Evolutionary conservation across 2,888 invertebrate genomes (phyloP).

Genomic region (Drosophila quinaria): DNA sequence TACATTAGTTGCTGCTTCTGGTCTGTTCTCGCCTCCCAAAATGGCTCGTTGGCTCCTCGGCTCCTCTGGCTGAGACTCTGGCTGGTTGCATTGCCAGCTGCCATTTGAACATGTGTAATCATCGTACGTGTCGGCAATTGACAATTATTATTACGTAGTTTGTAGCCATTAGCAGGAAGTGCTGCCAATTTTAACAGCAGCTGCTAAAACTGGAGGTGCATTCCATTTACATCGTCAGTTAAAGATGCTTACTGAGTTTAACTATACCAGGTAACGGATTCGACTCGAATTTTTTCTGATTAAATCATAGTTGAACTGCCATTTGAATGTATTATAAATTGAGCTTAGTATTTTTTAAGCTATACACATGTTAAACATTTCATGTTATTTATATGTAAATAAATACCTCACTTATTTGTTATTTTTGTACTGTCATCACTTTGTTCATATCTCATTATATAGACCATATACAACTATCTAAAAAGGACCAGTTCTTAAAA

Average conservation of each 20-base stretch:
- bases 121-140: conserved; percentile 80
- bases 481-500: no score
- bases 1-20: conserved; percentile 66
- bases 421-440: no score
- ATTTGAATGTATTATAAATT: background rate
- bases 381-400: background rate
- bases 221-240: background rate
- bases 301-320: background rate
- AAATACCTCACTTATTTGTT: no score
- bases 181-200: conserved; percentile 55
- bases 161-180: conserved; percentile 77
- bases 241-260: background rate
- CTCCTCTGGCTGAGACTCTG: conserved; percentile 18
- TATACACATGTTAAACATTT: background rate
- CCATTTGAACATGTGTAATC: conserved; percentile 75
- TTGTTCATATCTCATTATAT: background rate
- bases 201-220: conserved; percentile 35
- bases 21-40: conserved; percentile 39
- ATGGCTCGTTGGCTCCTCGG: conserved; percentile 15
- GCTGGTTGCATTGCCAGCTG: conserved; percentile 55
- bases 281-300: no score
- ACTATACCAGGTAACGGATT: background rate
- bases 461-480: background rate
- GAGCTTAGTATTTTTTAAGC: background rate
- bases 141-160: conserved; percentile 80